Evolutionary conservation across 2,888 invertebrate genomes (phyloP).

Genomic region (Andrena fulva): DNA sequence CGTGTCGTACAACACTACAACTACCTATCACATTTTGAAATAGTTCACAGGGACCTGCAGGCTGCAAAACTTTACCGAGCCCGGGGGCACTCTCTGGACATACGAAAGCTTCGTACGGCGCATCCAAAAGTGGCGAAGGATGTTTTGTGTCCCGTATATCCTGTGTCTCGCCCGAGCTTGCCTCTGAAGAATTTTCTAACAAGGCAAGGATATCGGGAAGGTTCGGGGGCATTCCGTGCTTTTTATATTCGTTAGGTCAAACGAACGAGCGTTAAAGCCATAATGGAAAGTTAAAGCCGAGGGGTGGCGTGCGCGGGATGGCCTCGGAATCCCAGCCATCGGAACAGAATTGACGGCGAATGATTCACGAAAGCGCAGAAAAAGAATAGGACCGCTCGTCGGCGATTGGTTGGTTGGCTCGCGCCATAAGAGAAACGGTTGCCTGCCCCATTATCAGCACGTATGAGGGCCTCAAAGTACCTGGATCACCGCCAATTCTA

Average conservation of each 20-base stretch:
- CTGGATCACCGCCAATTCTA: slow-evolving; percentile 57
- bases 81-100: slow-evolving; percentile 47
- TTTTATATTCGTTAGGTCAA: background rate
- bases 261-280: background rate
- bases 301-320: too few relatives aligned
- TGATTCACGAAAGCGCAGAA: slow-evolving; percentile 6
- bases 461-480: slow-evolving; percentile 55
- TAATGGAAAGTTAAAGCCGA: background rate
- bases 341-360: slow-evolving; percentile 17
- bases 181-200: background rate
- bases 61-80: slow-evolving; percentile 41
- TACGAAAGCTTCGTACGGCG: slow-evolving; percentile 16
- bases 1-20: slow-evolving; percentile 12
- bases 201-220: background rate
- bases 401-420: slow-evolving; percentile 58
- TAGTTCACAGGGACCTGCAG: slow-evolving; percentile 28
- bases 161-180: slow-evolving; percentile 27
- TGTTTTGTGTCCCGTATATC: slow-evolving; percentile 37
- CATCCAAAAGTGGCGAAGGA: slow-evolving; percentile 47
- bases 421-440: slow-evolving; percentile 53
- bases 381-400: slow-evolving; percentile 16
- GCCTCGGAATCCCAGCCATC: background rate
- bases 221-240: background rate
- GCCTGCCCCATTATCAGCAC: slow-evolving; percentile 55
- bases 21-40: slow-evolving; percentile 3